These are phyloP conservation scores for Microtus pennsylvanicus DNA, from an alignment of 2,113 vertebrate species.

Conservation along the genomic window DNA sequence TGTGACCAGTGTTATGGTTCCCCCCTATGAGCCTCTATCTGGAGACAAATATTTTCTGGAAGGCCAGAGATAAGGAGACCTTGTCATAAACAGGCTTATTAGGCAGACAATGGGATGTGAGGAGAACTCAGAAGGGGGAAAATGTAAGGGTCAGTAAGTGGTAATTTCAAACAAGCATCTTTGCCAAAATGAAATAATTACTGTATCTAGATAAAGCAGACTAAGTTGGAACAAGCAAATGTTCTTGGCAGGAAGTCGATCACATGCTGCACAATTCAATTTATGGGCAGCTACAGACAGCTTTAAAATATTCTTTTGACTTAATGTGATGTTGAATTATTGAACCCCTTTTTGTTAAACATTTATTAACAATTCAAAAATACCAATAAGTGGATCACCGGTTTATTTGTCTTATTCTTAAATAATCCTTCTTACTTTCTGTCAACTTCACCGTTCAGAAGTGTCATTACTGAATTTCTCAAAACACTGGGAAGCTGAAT, in stretches of 20 bases:
- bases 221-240: slow-evolving; percentile 70
- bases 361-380: slow-evolving; percentile 74
- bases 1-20: neutral
- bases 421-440: slow-evolving; percentile 56
- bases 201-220: slow-evolving; percentile 74
- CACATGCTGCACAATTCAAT: slow-evolving; percentile 51
- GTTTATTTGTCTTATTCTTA: slow-evolving; percentile 71
- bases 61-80: slow-evolving; percentile 17
- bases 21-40: slow-evolving; percentile 18
- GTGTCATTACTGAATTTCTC: slow-evolving; percentile 21
- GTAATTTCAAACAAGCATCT: slow-evolving; percentile 77
- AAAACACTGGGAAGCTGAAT: neutral
- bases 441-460: slow-evolving; percentile 57
- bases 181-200: slow-evolving; percentile 81
- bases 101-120: slow-evolving; percentile 58
- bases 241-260: slow-evolving; percentile 72
- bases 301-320: slow-evolving; percentile 76
- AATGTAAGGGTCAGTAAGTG: slow-evolving; percentile 70
- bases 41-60: slow-evolving; percentile 41
- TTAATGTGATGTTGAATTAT: slow-evolving; percentile 78
- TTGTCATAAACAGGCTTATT: slow-evolving; percentile 70
- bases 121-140: slow-evolving; percentile 60
- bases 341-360: slow-evolving; percentile 67
- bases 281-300: slow-evolving; percentile 72
- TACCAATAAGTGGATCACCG: slow-evolving; percentile 62